Conservation (phyloP, 2,113 vertebrate species). For the Galbula dea region DNA sequence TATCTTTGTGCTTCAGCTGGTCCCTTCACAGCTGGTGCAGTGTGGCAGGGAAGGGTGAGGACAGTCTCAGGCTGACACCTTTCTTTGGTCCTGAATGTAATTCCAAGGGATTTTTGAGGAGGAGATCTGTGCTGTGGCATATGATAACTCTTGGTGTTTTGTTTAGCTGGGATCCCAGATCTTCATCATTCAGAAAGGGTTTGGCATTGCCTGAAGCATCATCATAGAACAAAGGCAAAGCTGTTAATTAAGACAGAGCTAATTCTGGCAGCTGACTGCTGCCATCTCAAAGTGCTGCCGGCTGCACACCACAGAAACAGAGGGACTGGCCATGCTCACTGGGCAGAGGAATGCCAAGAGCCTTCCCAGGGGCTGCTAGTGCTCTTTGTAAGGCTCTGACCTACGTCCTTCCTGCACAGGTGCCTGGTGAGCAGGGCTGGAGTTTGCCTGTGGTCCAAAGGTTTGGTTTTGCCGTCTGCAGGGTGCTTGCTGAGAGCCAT, state of each 20-base stretch:
- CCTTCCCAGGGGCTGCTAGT: not conserved
- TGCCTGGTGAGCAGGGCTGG: not conserved
- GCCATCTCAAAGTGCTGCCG: not conserved
- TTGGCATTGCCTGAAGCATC: slow-evolving; percentile 51
- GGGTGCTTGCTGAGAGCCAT: not conserved
- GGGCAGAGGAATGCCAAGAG: not conserved
- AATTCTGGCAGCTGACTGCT: slow-evolving; percentile 45
- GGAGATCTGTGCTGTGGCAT: rapidly evolving
- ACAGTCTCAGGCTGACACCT: not conserved
- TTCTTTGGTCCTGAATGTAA: not conserved
- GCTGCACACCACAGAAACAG: not conserved
- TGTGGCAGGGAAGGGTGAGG: not conserved
- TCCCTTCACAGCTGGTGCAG: not conserved
- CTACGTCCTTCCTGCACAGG: rapidly evolving
- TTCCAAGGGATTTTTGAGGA: not conserved
- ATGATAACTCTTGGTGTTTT: not conserved
- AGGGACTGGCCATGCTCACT: rapidly evolving
- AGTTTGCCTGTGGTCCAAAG: rapidly evolving
- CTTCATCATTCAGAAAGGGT: slow-evolving; percentile 37
- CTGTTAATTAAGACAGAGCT: slow-evolving; percentile 61
- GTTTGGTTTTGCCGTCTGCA: not conserved
- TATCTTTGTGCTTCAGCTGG: not conserved
- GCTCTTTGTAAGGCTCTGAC: not conserved
- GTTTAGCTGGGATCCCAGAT: slow-evolving; percentile 13
- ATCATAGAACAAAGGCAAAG: slow-evolving; percentile 53